Percentiles rank a stretch among this genome's conserved stretches.
Conservation (phyloP, 2,888 invertebrate genomes). For the Pseudeuparius sepicola region DNA sequence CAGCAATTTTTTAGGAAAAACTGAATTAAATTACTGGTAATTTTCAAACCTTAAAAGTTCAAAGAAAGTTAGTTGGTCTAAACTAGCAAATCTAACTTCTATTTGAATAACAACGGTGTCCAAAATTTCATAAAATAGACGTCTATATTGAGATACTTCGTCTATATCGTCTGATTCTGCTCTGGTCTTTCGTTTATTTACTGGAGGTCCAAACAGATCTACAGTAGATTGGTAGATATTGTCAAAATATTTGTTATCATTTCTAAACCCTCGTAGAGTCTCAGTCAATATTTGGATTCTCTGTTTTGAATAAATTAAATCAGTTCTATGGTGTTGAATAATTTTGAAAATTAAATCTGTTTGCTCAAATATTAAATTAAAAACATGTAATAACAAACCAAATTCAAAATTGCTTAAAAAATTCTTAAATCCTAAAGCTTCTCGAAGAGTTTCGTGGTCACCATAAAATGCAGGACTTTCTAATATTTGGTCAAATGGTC, state of each 20-base stretch:
- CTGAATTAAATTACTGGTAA: background rate
- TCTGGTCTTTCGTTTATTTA: background rate
- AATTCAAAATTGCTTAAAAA: conserved; percentile 1
- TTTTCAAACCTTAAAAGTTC: conserved; percentile 2
- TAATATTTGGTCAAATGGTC: conserved; percentile 1
- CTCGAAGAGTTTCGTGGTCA: conserved; percentile 1
- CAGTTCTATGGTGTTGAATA: conserved; percentile 1
- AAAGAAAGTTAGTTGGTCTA: conserved; percentile 7
- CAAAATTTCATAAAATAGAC: conserved; percentile 7
- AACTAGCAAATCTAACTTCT: conserved; percentile 8
- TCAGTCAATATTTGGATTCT: background rate
- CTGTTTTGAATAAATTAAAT: background rate
- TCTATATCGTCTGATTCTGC: no score
- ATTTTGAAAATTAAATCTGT: conserved; percentile 1
- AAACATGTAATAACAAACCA: background rate
- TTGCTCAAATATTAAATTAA: conserved; percentile 2
- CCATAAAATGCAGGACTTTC: background rate
- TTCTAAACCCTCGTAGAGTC: background rate
- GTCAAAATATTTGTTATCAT: background rate
- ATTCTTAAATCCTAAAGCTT: conserved; percentile 1
- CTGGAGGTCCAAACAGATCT: background rate
- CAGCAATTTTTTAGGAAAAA: conserved; percentile 1
- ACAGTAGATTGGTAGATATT: conserved; percentile 2
- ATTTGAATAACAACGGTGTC: conserved; percentile 7
- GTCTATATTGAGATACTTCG: background rate